phyloP scores from a whole-genome alignment of 37 sponge, comb jelly and placozoan species.

The Ephydatia muelleri region DNA sequence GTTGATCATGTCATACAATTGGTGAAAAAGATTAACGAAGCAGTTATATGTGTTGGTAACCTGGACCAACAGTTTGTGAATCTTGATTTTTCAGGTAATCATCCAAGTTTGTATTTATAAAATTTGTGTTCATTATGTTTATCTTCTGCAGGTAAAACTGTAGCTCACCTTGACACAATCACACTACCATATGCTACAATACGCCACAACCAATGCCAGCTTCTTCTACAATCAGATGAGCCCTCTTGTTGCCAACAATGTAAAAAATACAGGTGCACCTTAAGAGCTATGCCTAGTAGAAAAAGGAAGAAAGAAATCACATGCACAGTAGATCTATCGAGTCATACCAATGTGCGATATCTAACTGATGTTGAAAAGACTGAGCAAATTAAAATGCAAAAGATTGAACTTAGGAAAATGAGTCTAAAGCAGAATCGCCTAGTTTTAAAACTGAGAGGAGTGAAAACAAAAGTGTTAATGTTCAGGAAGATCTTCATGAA shows the following conservation, averaged over 20 bases:
- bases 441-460: not conserved
- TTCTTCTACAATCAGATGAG: not conserved
- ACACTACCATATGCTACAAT: not conserved
- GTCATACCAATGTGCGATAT: not conserved
- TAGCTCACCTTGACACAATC: not conserved
- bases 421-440: not conserved
- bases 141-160: not conserved
- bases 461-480: not conserved
- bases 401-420: not conserved
- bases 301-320: constrained; percentile 1
- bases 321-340: not conserved
- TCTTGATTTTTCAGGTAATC: not conserved
- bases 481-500: not conserved
- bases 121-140: not conserved
- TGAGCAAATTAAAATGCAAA: not conserved
- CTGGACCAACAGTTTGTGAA: not conserved
- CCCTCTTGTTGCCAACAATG: not conserved
- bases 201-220: not conserved
- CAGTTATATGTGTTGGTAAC: not conserved
- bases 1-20: not conserved
- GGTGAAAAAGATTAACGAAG: not conserved
- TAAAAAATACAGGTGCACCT: not conserved
- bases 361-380: not conserved
- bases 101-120: not conserved
- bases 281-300: not conserved